Percentiles rank a stretch among this genome's conserved stretches.
These are phyloP conservation scores for Dascyllus trimaculatus DNA, from an alignment of 2,113 vertebrate genomes.

Conservation along the genomic window DNA sequence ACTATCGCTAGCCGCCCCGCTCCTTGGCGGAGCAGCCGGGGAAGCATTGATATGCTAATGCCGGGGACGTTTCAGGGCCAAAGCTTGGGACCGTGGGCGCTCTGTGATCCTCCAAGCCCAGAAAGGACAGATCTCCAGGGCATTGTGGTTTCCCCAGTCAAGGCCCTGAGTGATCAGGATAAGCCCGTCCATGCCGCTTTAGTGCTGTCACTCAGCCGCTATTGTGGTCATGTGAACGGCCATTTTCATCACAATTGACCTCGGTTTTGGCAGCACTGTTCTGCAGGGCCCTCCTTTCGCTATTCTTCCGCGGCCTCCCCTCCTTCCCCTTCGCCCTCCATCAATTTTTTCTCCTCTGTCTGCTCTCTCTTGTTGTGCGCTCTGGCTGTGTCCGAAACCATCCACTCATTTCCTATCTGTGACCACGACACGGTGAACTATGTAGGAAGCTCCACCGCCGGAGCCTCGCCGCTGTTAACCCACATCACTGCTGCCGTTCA, in stretches of 20 bases:
- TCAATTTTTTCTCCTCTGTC: conserved; percentile 59
- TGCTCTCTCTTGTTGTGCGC: conserved; percentile 54
- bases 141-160: conserved; percentile 80
- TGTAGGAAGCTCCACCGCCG: no score
- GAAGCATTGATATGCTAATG: conserved; percentile 81
- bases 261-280: conserved; percentile 77
- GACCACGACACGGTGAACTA: no score
- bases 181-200: conserved; percentile 79
- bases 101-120: conserved; percentile 80
- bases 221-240: conserved; percentile 83
- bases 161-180: conserved; percentile 82
- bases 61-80: conserved; percentile 72
- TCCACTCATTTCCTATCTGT: no score
- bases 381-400: background rate
- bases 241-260: conserved; percentile 85
- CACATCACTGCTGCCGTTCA: no score
- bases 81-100: conserved; percentile 78
- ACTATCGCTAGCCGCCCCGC: conserved; percentile 68
- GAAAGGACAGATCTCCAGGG: conserved; percentile 81
- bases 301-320: conserved; percentile 63
- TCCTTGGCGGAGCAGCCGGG: conserved; percentile 63
- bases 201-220: conserved; percentile 80
- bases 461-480: background rate
- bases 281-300: conserved; percentile 64
- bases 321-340: conserved; percentile 59